These are phyloP conservation scores for Darevskia mixta DNA, from an alignment of 2,797 vertebrate genomes.

Conservation along the genomic window DNA sequence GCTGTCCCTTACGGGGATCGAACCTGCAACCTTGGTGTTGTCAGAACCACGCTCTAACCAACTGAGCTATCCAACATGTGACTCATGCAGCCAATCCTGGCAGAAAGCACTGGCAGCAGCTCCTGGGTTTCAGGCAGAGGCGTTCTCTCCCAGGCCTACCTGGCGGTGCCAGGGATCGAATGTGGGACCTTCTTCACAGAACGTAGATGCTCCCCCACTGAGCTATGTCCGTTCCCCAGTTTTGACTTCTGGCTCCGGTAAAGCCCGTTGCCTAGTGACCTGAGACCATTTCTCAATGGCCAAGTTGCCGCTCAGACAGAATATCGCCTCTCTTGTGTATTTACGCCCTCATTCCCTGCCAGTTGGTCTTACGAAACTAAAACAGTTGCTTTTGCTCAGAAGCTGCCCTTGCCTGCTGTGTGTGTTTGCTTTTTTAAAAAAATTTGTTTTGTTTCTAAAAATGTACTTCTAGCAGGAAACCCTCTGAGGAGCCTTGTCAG, in stretches of 20 bases:
- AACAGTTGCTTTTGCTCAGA: not conserved
- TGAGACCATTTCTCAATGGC: not conserved
- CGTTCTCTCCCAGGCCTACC: no score
- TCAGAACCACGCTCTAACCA: no score
- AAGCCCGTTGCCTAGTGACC: not conserved
- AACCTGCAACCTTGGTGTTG: no score
- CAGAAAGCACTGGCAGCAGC: no score
- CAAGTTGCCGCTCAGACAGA: not conserved
- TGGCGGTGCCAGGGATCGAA: no score
- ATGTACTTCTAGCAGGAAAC: constrained; percentile 10
- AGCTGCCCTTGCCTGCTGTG: not conserved
- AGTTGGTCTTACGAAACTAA: not conserved
- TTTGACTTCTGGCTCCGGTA: not conserved
- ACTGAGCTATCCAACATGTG: no score
- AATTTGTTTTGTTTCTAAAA: not conserved
- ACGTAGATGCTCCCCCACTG: no score
- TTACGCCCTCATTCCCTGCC: no score
- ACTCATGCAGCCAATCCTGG: no score
- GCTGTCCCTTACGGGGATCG: no score
- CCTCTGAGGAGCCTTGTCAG: constrained; percentile 35
- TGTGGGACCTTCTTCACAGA: no score
- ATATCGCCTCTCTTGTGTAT: not conserved
- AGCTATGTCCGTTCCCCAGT: no score
- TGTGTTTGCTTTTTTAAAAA: not conserved
- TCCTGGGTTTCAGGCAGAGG: not conserved